Evolutionary conservation across 2,888 invertebrate genomes (phyloP), one percentile per base, ranked within the genome.

Genomic region (Andrena haemorrhoa): DNA sequence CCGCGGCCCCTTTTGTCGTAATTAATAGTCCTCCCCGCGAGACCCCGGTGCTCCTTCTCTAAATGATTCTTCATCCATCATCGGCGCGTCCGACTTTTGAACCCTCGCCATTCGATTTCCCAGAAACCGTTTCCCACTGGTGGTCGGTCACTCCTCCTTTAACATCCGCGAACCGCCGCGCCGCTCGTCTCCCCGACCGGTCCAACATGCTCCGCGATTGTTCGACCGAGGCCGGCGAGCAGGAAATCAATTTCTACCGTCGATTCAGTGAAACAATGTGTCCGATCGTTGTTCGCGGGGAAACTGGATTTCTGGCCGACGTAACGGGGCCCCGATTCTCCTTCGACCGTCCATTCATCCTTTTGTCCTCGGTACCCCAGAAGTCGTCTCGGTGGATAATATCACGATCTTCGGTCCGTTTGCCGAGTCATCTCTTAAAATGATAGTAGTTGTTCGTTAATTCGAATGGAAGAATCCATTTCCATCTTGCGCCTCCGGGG

Each of bases 31-130:
- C 89, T 86, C 90, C 87, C 88, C 87, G 82, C 80, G 73, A 79
- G 83, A 77, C 79, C 90, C 86, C 79, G 71, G 84, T 88, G 87
- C 90, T 89, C 91, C 90, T 89, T 90, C 87, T 91, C 90, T 92
- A 92, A 94, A 94, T 93, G 93, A 93, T 94, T 93, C 90, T 90
- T 88, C 93, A 94, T 94, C 92, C 92, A 93, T 93, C 94, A 93
- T 93, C 85, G 41, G 76, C 74, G 85, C 84, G 83, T 88, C 89
- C 88, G 88, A 91, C 90, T 90, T 88, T 88, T 83, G 88, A 89
- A 85, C 77, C 84, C 82, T 83, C 77, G 84, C 85, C 87, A 83
- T 79, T 87, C 88, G 82, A 85, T 87, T 86, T 86, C 82, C 80
- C 82, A 84, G 82, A 85, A 88, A 85, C 66, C 71, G 74, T 66